Base-by-base conservation (phyloP, 2,888 invertebrate species). In the Phortica magna region DNA sequence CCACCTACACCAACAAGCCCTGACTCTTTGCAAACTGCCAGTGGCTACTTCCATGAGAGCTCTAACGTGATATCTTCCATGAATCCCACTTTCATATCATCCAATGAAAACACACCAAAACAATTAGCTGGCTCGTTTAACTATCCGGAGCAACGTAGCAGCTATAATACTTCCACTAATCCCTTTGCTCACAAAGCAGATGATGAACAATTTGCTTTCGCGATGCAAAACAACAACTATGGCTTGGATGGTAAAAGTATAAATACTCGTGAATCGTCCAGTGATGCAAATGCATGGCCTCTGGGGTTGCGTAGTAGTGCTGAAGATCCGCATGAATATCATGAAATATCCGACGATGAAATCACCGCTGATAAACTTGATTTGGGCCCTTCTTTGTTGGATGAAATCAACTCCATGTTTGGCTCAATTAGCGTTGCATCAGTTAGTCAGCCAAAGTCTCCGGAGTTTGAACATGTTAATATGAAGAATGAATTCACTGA, bases 321-420 rank as follows among this genome's bases (percentile, higher is more conserved):
- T 22, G 93, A 93, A 7, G 91, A 92, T 75, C 93, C 88, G 86
- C 96, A 96, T 85, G 96, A 96, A 85, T 96, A 96, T 88, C 96
- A 96, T 89, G 96, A 96, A 92, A 96, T 96, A 81, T 96, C 96
- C 76, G 96, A 96, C 89, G 96, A 96, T 86, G 96, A 96, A 89
- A 91, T 92, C 9, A 87, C 90, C 74, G 84, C 92, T 80, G 80
- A 89, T 90, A 88, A 92, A 90, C 87, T 95, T 81, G 97, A 97
- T 89, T 95, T 96, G 88, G 97, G 98, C 6, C 96, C 97, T 14
- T 98, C 98, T 79, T 93, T 99, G 73, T 93, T 98, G 90, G 98
- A 98, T 87, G 96, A 97, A 91, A 96, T 97, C 94, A 96, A 96
- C 87, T 95, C 97, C 75, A 96, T 98, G 93, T 96, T 98, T 88